phyloP scores from a whole-genome alignment of 2,113 vertebrate species.

The Pygoscelis antarcticus region DNA sequence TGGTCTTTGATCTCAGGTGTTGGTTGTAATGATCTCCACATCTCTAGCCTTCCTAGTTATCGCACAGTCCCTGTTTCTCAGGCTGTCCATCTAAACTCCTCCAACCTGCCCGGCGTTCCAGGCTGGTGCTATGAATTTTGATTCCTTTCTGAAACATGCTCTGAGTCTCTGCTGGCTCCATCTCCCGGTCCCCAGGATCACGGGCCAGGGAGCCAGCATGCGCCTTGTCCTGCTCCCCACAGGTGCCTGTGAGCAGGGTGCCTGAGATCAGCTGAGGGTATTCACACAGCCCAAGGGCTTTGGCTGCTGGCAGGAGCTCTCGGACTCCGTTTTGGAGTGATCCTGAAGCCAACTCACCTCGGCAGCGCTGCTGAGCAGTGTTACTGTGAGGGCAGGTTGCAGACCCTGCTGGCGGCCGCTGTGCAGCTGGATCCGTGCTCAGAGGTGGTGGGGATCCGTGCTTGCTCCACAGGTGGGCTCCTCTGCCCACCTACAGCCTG shows the following conservation, averaged over 20 bases:
- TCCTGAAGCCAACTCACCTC: neutral
- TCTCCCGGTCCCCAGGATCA: neutral
- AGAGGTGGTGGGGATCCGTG: neutral
- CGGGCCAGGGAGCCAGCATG: no score
- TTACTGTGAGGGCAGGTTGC: neutral
- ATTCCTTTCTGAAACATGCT: neutral
- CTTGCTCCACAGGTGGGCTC: neutral
- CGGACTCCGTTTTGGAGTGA: accelerated
- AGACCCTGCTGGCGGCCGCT: accelerated
- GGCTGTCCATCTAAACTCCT: neutral
- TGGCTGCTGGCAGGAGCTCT: neutral
- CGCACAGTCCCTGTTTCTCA: neutral
- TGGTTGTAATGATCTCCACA: neutral
- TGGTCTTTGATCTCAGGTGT: neutral
- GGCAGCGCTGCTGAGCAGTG: neutral
- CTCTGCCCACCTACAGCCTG: neutral
- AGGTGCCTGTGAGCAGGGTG: neutral
- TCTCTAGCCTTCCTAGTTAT: neutral
- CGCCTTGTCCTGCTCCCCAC: neutral
- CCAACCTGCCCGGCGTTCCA: accelerated
- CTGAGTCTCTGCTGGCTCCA: neutral
- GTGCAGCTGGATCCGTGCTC: neutral
- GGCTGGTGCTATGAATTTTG: neutral
- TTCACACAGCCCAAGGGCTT: neutral
- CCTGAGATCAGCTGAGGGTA: neutral